Evolutionary conservation across 2,797 vertebrate genomes (phyloP), one percentile per base, ranked within the genome.

Genomic region (Scyliorhinus canicula): DNA sequence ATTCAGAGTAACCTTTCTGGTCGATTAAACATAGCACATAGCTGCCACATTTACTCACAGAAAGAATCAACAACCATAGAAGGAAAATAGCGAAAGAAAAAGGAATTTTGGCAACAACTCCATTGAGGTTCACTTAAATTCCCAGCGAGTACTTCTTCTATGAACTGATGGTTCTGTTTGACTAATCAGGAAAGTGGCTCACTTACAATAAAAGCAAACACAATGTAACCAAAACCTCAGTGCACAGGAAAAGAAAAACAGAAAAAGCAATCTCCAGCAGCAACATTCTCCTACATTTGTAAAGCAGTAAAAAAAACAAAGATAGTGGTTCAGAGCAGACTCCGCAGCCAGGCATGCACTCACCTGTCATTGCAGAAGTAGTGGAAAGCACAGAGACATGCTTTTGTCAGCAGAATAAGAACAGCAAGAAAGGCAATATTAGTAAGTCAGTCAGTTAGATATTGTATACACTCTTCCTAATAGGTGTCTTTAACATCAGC

Each of bases 1-100:
- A 98, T 99, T 99, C 98, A 98, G 98, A 99, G 98, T 98, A 98
- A 98, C 98, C 98, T 99, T 98, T 98, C 98, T 98, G 98, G 98
- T 99, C 99, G 99, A 99, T 99, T 99, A 99, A 98, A 98, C 98
- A 98, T 97, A 98, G 98, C 98, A 99, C 98, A 99, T 98, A 99
- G 98, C 98, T 99, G 98, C 98, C 98, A 99, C 98, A 98, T 98
- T 98, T 98, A 99, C 98, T 99, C 99, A 99, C 98, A 99, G 98
- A 98, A 98, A 98, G 98, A 99, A 99, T 99, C 98, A 99, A 99
- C 98, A 98, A 99, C 98, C 98, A 98, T 96, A 97, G 97, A 97
- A 97, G 96, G 96, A 97, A 98, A 97, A 98, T 97, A 97, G 97
- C 97, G 97, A 97, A 97, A 97, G 97, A 97, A 97, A 98, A 97